phyloP scores from a whole-genome alignment of 2,113 vertebrate species.

The Mesitornis unicolor region DNA sequence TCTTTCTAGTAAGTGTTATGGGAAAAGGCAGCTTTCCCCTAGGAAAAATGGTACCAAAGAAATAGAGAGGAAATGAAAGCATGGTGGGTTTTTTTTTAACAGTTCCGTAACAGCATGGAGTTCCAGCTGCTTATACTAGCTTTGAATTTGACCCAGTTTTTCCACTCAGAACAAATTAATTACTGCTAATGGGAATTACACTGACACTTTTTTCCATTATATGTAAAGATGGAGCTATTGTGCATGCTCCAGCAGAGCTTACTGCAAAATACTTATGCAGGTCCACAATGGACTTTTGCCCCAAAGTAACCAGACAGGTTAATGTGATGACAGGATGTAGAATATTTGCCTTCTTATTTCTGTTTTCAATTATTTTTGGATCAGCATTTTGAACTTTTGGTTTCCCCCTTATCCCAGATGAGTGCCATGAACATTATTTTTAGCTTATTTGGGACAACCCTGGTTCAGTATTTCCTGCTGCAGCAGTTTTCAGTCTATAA shows the following conservation, averaged over 20 bases:
- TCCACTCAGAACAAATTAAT: not conserved
- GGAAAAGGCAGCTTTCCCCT: not conserved
- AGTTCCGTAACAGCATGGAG: not conserved
- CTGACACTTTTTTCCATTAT: not conserved
- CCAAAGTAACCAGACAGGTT: not conserved
- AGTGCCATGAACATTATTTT: not conserved
- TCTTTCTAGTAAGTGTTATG: not conserved
- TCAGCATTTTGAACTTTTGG: not conserved
- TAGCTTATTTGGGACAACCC: not conserved
- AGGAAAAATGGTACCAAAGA: not conserved
- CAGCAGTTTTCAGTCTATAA: not conserved
- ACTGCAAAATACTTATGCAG: not conserved
- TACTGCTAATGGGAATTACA: not conserved
- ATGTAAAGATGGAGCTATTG: not conserved
- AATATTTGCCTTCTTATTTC: not conserved
- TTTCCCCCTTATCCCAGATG: not conserved
- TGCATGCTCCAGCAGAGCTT: not conserved
- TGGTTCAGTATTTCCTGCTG: not conserved
- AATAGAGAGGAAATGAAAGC: not conserved
- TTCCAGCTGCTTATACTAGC: not conserved
- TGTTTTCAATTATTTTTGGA: not conserved
- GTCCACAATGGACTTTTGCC: not conserved
- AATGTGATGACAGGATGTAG: rapidly evolving
- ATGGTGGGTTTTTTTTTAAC: not conserved
- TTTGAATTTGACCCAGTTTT: not conserved